Evolutionary conservation across 2,888 invertebrate genomes (phyloP), one percentile per base, ranked within the genome.

Genomic region (Caenorhabditis japonica): DNA sequence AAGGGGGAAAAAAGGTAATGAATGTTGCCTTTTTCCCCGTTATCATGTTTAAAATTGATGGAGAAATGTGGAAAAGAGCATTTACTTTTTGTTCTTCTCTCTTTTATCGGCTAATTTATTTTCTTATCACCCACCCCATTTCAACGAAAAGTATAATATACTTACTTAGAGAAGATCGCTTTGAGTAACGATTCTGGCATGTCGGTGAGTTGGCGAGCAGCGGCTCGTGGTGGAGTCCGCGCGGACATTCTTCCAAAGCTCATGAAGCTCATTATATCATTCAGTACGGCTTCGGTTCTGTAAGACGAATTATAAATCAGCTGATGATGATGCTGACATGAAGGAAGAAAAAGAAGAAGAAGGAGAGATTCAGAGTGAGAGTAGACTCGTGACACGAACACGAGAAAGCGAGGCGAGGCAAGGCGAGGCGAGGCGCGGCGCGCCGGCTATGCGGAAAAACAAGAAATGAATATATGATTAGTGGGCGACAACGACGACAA

Each of bases 401-500:
- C 59, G 59, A 59, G 68, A 59, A 68, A 46, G 44, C 56, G 41
- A 27, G 36, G 49, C 39, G 19, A 38, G 59, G 38, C 47, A 59
- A 44, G 56, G 56, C 52, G 58, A 13, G 13, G 17, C 33, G 47
- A 25, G 47, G 15, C 17, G 33, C 33, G 17, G n/a, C 7, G 47
- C 47, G 49, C 64, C 55, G 56, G 49, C 47, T 49, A 61, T 41
- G 61, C 61, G 61, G 60, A 70, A 70, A 56, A 70, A 70, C 61
- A 61, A 70, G 70, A 70, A 70, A 61, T 61, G 70, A 70, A 70
- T 61, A 61, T 61, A 56, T 61, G 70, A 56, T 61, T 70, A 61
- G 70, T 56, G 55, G 61, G 52, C 39, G 39, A 47, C 34, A 44
- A 62, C 43, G 59, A 43, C 52, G 52, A 43, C 38, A 39, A 38